phyloP scores from a whole-genome alignment of 2,113 vertebrate species.

The Erpornis zantholeuca region DNA sequence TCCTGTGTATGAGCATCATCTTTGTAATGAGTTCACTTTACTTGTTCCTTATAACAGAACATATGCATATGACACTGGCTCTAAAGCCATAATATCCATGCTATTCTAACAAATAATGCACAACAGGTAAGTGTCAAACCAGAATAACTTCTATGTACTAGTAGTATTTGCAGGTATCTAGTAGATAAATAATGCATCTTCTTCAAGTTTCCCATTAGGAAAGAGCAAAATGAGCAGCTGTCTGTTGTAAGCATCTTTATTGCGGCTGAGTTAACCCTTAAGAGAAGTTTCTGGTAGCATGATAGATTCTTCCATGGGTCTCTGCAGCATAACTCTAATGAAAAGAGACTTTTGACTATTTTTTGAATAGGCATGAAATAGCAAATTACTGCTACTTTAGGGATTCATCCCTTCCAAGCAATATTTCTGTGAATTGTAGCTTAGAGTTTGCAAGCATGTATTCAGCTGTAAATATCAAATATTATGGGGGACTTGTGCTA shows the following conservation, averaged over 20 bases:
- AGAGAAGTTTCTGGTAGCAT: neutral
- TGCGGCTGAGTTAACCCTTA: neutral
- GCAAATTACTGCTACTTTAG: neutral
- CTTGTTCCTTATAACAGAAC: neutral
- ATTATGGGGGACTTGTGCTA: neutral
- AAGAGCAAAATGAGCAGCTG: neutral
- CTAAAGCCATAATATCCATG: neutral
- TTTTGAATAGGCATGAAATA: neutral
- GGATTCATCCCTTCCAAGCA: neutral
- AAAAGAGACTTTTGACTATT: neutral
- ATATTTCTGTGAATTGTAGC: neutral
- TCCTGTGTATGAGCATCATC: neutral
- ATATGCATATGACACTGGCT: neutral
- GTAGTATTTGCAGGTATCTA: neutral
- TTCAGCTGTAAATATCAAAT: constrained; percentile 15
- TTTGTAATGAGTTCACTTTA: neutral
- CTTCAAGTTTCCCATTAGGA: neutral
- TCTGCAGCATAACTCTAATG: neutral
- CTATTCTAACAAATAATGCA: neutral
- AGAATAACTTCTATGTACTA: neutral
- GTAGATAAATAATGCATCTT: neutral
- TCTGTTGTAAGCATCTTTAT: neutral
- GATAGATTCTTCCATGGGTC: neutral
- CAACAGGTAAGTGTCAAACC: neutral
- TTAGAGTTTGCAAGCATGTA: neutral